Evolutionary conservation across 2,113 vertebrate genomes (phyloP), one percentile per base, ranked within the genome.

Genomic region (Baryphthengus martii): DNA sequence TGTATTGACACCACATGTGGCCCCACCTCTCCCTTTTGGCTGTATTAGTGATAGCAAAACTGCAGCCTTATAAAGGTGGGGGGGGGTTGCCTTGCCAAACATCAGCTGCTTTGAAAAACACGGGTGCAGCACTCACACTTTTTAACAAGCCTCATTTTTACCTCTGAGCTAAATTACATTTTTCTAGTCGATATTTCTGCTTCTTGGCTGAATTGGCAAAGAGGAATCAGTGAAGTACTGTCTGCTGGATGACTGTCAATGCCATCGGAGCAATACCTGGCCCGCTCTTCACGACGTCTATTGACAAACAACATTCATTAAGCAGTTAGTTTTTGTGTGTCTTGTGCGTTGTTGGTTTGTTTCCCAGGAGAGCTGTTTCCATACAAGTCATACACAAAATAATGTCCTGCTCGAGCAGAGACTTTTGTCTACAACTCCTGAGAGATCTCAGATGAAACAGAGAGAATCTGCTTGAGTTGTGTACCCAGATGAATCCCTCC

Each of bases 1-100:
- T 97, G 97, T 98, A 99, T 98, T 98, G 98, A 98, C 98, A 98
- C 98, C 98, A 98, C 98, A 98, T 98, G 98, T 98, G 96, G 97
- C 97, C 96, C 95, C 97, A 97, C 96, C 93, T 97, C 97, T 94
- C 93, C 75, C 49, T 97, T 97, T 91, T 93, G 87, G 86, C 90
- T 96, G 97, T 96, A 98, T 97, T 97, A 98, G 96, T 97, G 95
- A 95, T 93, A 96, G 96, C 95, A 88, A 95, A 97, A 97, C 33
- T 44, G 90, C 71, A 65, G 87, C 80, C 91, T 75, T 52, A 9
- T 94, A 93, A 85, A 93, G 68, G 67, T 67, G 40, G 71, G 6
- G 91, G 72, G 8, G 39, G 28, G 62, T 58, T 90, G 96, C 44
- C 33, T 74, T 95, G 71, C 87, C 77, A 25, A 35, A 4, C 53